These are phyloP conservation scores for Priocnemis perturbator DNA, from an alignment of 2,888 invertebrate species.

Conservation along the genomic window DNA sequence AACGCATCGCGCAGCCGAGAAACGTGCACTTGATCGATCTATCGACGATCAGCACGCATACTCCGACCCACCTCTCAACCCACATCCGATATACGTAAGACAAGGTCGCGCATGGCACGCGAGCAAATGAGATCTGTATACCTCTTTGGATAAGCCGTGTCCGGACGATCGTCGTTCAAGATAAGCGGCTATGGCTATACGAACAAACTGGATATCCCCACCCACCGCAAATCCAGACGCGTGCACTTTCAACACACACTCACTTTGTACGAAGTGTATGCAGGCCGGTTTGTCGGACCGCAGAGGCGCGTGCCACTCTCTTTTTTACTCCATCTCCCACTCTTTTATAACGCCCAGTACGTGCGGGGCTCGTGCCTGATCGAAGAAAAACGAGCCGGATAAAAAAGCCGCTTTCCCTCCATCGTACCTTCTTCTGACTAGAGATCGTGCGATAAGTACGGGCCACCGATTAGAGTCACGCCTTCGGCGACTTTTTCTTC, in stretches of 20 bases:
- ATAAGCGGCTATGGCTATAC: conserved; percentile 41
- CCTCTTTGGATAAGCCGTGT: conserved; percentile 41
- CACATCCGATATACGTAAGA: conserved; percentile 35
- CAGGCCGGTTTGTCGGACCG: background rate
- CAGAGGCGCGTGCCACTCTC: conserved; percentile 1
- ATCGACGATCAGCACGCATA: conserved; percentile 17
- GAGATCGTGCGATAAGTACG: no score
- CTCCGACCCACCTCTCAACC: conserved; percentile 28
- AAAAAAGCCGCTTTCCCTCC: background rate
- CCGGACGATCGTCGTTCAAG: conserved; percentile 45
- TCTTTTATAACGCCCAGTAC: background rate
- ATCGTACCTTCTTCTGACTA: background rate
- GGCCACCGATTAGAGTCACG: no score
- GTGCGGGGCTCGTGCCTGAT: background rate
- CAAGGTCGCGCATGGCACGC: conserved; percentile 38
- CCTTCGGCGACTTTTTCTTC: no score
- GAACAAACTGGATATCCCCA: conserved; percentile 47
- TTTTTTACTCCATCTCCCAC: background rate
- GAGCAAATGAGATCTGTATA: conserved; percentile 38
- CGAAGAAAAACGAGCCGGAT: background rate
- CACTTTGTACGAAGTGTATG: background rate
- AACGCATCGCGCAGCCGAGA: background rate
- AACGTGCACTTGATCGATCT: conserved; percentile 24
- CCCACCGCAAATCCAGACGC: conserved; percentile 33
- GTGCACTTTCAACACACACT: conserved; percentile 19